phyloP scores from a whole-genome alignment of 1,140 invertebrate genomes.

The Papilio aristodemus region DNA sequence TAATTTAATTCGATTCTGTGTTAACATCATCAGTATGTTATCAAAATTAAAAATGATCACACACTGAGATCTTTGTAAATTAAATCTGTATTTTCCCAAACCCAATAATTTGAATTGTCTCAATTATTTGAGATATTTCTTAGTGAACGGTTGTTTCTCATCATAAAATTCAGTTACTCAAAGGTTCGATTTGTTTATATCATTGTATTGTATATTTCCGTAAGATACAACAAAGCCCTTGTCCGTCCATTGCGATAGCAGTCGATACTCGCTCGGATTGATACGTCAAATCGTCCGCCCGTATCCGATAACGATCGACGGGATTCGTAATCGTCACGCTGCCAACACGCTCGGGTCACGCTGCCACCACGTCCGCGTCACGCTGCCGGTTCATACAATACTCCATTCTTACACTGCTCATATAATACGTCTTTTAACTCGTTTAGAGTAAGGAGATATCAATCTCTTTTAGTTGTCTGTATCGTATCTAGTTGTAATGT shows the following conservation, averaged over 20 bases:
- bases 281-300: slow-evolving; percentile 68
- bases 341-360: slow-evolving; percentile 53
- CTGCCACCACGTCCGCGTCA: slow-evolving; percentile 48
- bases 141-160: no score
- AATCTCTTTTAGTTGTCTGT: background rate
- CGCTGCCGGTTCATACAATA: no score
- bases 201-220: slow-evolving; percentile 3
- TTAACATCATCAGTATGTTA: no score
- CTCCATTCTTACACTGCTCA: slow-evolving; percentile 40
- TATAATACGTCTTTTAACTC: slow-evolving; percentile 14
- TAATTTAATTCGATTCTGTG: no score
- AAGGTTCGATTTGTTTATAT: background rate
- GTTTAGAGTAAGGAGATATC: background rate
- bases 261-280: slow-evolving; percentile 62
- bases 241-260: slow-evolving; percentile 54
- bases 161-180: background rate
- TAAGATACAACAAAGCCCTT: slow-evolving; percentile 71
- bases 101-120: no score
- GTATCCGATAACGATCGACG: slow-evolving; percentile 65
- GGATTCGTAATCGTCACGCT: slow-evolving; percentile 49
- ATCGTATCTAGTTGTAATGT: background rate
- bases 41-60: no score
- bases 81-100: no score
- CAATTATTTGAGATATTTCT: no score
- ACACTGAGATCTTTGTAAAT: no score